Conservation (phyloP, 1,140 invertebrate genomes). For the Aphaenogaster ashmeadi region DNA sequence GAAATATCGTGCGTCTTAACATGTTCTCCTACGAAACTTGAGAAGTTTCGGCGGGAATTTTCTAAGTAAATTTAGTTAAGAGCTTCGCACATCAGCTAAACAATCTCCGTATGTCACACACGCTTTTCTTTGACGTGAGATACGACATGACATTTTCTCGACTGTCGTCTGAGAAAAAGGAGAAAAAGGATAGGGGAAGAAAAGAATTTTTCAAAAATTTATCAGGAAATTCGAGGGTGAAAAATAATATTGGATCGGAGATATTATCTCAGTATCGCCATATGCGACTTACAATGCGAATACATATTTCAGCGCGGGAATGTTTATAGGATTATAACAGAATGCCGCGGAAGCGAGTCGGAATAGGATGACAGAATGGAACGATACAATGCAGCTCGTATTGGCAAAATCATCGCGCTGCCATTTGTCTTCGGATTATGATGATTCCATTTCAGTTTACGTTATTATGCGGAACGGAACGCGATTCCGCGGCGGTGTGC, state of each 20-base stretch:
- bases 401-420: slow-evolving; percentile 30
- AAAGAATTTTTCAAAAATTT: background rate
- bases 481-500: background rate
- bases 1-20: slow-evolving; percentile 41
- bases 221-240: background rate
- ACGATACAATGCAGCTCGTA: background rate
- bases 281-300: slow-evolving; percentile 7
- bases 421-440: slow-evolving; percentile 52
- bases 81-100: slow-evolving; percentile 5
- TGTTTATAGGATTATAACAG: slow-evolving; percentile 22
- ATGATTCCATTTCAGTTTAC: slow-evolving; percentile 56
- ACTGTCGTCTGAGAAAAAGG: background rate
- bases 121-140: background rate
- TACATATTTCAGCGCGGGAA: background rate
- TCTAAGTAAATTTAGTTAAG: slow-evolving; percentile 59
- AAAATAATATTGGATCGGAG: background rate
- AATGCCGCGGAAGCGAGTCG: background rate
- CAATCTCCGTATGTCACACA: slow-evolving; percentile 22
- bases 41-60: slow-evolving; percentile 21
- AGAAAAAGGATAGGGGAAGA: background rate
- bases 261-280: background rate
- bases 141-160: background rate
- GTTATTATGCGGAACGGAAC: slow-evolving; percentile 50
- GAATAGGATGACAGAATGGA: slow-evolving; percentile 38
- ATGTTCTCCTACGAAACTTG: slow-evolving; percentile 10